phyloP scores from a whole-genome alignment of 2,113 vertebrate species.

The Tricholaema leucomelas region DNA sequence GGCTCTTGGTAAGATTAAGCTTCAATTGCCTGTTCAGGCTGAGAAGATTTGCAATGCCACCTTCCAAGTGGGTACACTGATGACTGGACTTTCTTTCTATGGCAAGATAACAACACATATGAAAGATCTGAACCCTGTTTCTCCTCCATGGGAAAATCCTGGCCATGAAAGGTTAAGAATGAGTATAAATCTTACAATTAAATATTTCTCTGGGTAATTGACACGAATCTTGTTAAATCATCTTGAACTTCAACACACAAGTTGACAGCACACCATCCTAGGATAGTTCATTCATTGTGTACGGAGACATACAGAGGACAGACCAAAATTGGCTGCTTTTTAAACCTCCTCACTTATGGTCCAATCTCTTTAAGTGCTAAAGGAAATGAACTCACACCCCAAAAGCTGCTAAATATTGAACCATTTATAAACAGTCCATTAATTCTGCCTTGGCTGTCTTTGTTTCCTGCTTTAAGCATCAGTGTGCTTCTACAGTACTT shows the following conservation, averaged over 20 bases:
- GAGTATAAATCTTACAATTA: too few relatives aligned
- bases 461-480: not conserved
- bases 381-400: not conserved
- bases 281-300: not conserved
- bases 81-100: not conserved
- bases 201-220: not conserved
- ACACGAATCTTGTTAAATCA: not conserved
- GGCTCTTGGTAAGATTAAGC: not conserved
- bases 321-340: not conserved
- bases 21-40: not conserved
- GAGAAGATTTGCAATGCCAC: not conserved
- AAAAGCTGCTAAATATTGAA: not conserved
- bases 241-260: not conserved
- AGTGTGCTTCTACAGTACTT: not conserved
- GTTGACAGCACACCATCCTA: not conserved
- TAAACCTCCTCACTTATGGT: not conserved
- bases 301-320: not conserved
- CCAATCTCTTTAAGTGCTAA: not conserved
- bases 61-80: not conserved
- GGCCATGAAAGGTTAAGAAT: rapidly evolving
- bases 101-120: not conserved
- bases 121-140: not conserved
- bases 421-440: not conserved
- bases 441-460: not conserved
- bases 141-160: not conserved